Base-by-base conservation (phyloP, 2,888 invertebrate species). In the Melinopterus prodromus region DNA sequence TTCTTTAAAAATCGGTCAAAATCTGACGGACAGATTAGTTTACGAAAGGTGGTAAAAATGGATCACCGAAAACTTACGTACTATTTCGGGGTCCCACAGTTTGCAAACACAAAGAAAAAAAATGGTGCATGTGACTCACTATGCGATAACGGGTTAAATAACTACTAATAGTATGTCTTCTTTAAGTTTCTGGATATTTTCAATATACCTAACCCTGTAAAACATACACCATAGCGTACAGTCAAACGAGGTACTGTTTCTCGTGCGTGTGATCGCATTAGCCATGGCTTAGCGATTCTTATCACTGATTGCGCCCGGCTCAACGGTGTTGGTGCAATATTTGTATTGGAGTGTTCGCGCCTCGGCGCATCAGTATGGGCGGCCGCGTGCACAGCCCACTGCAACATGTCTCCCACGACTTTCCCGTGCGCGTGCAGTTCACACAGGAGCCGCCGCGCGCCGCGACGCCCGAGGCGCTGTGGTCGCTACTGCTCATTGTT, bases 331-430 rank as follows among this genome's bases (percentile, higher is more conserved):
- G 37, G 71, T 14, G 71, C 74, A 78, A 81, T 81, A 81, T 81
- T 81, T 79, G 79, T 71, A 77, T 79, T 79, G 79, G 80, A 81
- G 79, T 71, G 79, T 81, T 82, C 80, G 82, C 83, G 80, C 83
- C 78, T 79, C 80, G 80, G 71, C 79, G 83, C 81, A 78, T 81
- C 75, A 80, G 80, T 80, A 81, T 83, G 74, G 81, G 80, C 77
- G 75, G 76, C 80, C 84, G 83, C 84, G 84, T 84, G 84, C 76
- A 82, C 77, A 79, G 75, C 82, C 81, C 78, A 79, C 82, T 81
- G 82, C 82, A 81, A 82, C 83, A 83, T 80, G 82, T 84, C 82
- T 82, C 83, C 82, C 84, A 83, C 83, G 82, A 82, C 83, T 82
- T 80, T 82, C 82, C 83, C 83, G 83, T 81, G 76, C 72, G 37